These are phyloP conservation scores for Drosophila buzzatii DNA, from an alignment of 2,888 invertebrate species.

Conservation along the genomic window DNA sequence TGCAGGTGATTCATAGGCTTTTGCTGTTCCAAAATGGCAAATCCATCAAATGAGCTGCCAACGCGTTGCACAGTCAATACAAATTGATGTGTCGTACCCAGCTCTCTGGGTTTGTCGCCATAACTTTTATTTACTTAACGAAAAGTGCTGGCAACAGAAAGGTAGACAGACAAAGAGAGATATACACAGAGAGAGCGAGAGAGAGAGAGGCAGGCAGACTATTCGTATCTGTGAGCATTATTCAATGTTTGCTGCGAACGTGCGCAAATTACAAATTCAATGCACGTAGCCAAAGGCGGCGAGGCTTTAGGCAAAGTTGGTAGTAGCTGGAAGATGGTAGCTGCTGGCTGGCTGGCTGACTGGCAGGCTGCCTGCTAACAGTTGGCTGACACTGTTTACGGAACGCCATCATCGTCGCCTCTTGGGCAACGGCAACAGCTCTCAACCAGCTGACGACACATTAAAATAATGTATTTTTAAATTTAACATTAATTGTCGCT, in stretches of 20 bases:
- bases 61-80: slow-evolving; percentile 72
- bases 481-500: slow-evolving; percentile 79
- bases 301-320: slow-evolving; percentile 34
- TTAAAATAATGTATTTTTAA: slow-evolving; percentile 81
- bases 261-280: slow-evolving; percentile 82
- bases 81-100: slow-evolving; percentile 57
- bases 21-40: slow-evolving; percentile 48
- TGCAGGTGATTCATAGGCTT: slow-evolving; percentile 70
- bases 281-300: slow-evolving; percentile 72
- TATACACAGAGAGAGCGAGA: background rate
- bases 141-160: slow-evolving; percentile 58
- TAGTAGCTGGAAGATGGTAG: slow-evolving; percentile 13
- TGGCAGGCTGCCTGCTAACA: slow-evolving; percentile 8
- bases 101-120: slow-evolving; percentile 36
- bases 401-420: slow-evolving; percentile 65
- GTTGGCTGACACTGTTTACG: slow-evolving; percentile 48
- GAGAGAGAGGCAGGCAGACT: slow-evolving; percentile 19
- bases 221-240: slow-evolving; percentile 76
- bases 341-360: slow-evolving; percentile 17
- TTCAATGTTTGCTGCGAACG: slow-evolving; percentile 80
- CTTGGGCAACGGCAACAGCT: slow-evolving; percentile 33
- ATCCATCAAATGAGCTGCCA: slow-evolving; percentile 81
- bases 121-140: slow-evolving; percentile 71
- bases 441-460: slow-evolving; percentile 73
- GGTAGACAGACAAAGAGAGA: background rate